Conservation (phyloP, 2,888 invertebrate species). For the Rambutsinella grinnellia region DNA sequence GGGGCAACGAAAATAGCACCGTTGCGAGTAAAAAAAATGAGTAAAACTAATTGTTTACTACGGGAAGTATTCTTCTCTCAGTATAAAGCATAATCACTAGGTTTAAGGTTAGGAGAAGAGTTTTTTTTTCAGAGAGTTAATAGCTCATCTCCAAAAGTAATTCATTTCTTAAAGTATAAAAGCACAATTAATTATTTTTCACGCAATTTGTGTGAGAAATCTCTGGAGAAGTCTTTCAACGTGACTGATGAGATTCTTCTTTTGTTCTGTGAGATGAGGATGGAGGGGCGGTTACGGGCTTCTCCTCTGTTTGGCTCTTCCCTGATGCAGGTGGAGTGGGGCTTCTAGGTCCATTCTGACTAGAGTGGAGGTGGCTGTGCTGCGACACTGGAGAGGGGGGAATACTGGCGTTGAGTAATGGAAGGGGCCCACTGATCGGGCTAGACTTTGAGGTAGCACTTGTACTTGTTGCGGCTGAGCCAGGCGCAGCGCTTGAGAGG, state of each 20-base stretch:
- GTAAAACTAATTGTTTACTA: too few relatives aligned
- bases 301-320: slow-evolving; percentile 38
- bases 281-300: slow-evolving; percentile 20
- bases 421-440: slow-evolving; percentile 53
- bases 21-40: too few relatives aligned
- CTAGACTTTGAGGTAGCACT: slow-evolving; percentile 47
- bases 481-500: slow-evolving; percentile 34
- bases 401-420: slow-evolving; percentile 56
- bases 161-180: too few relatives aligned
- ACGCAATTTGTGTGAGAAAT: too few relatives aligned
- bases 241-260: slow-evolving; percentile 40
- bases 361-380: slow-evolving; percentile 62
- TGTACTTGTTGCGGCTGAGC: slow-evolving; percentile 10
- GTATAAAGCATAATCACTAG: too few relatives aligned
- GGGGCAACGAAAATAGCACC: too few relatives aligned
- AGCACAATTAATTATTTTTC: too few relatives aligned
- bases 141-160: too few relatives aligned
- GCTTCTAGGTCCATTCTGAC: slow-evolving; percentile 63
- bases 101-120: too few relatives aligned
- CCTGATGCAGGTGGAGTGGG: slow-evolving; percentile 50
- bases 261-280: slow-evolving; percentile 31
- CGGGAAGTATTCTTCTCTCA: too few relatives aligned
- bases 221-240: too few relatives aligned
- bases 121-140: too few relatives aligned
- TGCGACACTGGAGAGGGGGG: slow-evolving; percentile 49